A percentile compares a stretch with the other conserved stretches of the same genome.
Conservation (phyloP, 2,888 invertebrate species). For the Morinoia aosen region DNA sequence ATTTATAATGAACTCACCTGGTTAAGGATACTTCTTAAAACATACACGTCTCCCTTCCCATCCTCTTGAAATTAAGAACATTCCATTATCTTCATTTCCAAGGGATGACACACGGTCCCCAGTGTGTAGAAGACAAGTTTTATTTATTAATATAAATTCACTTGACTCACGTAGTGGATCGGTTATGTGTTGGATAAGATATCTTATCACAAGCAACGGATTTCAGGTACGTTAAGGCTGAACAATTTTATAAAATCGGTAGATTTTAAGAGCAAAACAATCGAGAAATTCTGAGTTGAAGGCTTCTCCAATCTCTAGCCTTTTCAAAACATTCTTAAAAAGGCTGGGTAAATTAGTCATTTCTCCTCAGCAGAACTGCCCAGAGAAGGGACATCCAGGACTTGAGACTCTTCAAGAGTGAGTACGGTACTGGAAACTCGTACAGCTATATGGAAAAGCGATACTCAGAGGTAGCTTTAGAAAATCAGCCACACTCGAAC, state of each 20-base stretch:
- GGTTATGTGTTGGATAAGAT: no score
- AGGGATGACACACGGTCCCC: no score
- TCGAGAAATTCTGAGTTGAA: not conserved
- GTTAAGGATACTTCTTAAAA: no score
- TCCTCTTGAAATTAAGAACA: no score
- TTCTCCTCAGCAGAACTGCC: not conserved
- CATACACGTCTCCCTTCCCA: no score
- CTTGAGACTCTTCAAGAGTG: not conserved
- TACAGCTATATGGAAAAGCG: not conserved
- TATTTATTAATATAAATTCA: no score
- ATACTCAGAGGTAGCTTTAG: not conserved
- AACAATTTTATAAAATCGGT: not conserved
- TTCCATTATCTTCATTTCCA: no score
- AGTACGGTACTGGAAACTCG: not conserved
- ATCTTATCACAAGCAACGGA: not conserved
- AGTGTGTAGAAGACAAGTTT: no score
- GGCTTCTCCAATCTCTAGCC: not conserved
- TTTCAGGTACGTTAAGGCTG: not conserved
- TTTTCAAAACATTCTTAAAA: not conserved
- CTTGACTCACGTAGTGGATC: no score
- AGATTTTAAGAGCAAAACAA: not conserved
- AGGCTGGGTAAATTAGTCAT: not conserved
- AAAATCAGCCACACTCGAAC: not conserved
- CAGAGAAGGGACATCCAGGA: not conserved
- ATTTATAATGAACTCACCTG: no score